Conservation (phyloP, 2,113 vertebrate species). For the Accipiter virgatus region DNA sequence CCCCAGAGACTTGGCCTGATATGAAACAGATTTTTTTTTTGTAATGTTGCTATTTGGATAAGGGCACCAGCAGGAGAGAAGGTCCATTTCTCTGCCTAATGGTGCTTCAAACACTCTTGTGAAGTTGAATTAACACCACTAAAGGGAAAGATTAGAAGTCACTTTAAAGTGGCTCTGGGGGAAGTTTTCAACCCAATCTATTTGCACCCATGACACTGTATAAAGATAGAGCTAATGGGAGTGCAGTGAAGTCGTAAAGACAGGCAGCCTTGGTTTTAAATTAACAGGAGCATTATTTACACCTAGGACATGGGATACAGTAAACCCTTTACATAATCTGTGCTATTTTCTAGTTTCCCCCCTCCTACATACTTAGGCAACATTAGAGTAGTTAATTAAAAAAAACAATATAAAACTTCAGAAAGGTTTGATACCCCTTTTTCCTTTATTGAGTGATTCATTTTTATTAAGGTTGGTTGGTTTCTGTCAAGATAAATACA, state of each 20-base stretch:
- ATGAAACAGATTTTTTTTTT: not conserved
- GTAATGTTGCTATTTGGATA: not conserved
- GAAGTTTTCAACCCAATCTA: slow-evolving; percentile 10
- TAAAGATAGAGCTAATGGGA: slow-evolving; percentile 35
- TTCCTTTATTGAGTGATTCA: not conserved
- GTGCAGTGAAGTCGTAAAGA: slow-evolving; percentile 26
- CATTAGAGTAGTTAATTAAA: not conserved
- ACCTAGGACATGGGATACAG: not conserved
- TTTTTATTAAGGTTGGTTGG: slow-evolving; percentile 15
- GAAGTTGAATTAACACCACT: slow-evolving; percentile 53
- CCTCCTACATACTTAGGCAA: not conserved
- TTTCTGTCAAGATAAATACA: not conserved
- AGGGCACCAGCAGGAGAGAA: slow-evolving; percentile 35
- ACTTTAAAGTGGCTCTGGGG: slow-evolving; percentile 46
- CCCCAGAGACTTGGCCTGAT: not conserved
- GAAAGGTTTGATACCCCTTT: not conserved
- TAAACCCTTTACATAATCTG: not conserved
- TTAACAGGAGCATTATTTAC: slow-evolving; percentile 57
- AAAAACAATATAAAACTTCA: not conserved
- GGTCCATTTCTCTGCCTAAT: slow-evolving; percentile 64
- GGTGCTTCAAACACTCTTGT: slow-evolving; percentile 26
- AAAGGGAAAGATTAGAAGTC: slow-evolving; percentile 55
- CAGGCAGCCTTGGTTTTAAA: slow-evolving; percentile 35
- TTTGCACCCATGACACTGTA: slow-evolving; percentile 27
- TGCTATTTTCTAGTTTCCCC: not conserved